Evolutionary conservation across 2,888 invertebrate genomes (phyloP), one percentile per base, ranked within the genome.

Genomic region (Leucophora obtusa): DNA sequence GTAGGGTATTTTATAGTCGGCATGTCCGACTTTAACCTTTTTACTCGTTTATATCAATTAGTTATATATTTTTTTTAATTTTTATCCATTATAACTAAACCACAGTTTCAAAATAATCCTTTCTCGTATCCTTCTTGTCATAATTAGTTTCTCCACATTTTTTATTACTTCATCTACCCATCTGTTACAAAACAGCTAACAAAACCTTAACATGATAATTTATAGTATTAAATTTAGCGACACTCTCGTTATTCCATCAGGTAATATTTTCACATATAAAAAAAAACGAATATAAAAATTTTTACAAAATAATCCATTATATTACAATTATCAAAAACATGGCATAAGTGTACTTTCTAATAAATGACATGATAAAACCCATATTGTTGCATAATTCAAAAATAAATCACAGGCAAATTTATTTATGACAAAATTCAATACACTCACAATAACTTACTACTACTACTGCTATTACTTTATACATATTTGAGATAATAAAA

Each of bases 361-460:
- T 50, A 63, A 69, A 63, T 71, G 53, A 56, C 73, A 73, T 58
- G 38, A 73, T 68, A 73, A 69, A 43, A 54, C 63, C 65, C 72
- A 78, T 43, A 54, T 69, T 73, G 28, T 63, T 47, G 51, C 62
- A 60, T 63, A 63, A 63, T 43, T 35, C 33, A 53, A 59, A 59
- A 63, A 69, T 79, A 74, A 65, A 65, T 74, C 65, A 60, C 11
- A 33, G 24, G 59, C 17, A 65, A 70, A 65, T 54, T 65, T 79
- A 70, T 79, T 79, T 69, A 78, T 72, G 38, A 62, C n/a, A 70
- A 66, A 43, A 72, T 73, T 58, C 58, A 59, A 79, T 74, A 60
- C 59, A 78, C 18, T 47, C 47, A 54, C 15, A 28, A 50, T 59
- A 59, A 11, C 18, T 28, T 6, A 28, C 17, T 59, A 38, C 28